A percentile compares a stretch with the other conserved stretches of the same genome.
phyloP scores from a whole-genome alignment of 2,113 vertebrate genomes.

The Lasiurus cinereus region DNA sequence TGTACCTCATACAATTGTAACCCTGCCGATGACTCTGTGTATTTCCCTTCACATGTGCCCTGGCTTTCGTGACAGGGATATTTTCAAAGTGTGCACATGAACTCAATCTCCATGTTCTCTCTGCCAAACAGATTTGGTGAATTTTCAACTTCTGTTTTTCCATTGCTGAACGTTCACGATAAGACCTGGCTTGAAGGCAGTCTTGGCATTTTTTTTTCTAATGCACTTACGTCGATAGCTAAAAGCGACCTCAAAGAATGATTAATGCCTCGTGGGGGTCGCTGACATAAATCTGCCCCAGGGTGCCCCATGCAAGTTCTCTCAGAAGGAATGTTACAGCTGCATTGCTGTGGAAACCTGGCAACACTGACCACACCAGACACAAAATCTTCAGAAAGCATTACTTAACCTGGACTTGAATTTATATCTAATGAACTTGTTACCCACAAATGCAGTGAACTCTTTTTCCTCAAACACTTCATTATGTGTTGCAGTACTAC shows the following conservation, averaged over 20 bases:
- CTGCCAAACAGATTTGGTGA: conserved; percentile 82
- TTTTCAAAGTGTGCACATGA: conserved; percentile 72
- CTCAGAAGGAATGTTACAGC: conserved; percentile 85
- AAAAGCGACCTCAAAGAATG: conserved; percentile 85
- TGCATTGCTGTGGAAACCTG: conserved; percentile 80
- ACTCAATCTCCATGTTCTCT: conserved; percentile 59
- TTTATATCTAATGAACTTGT: conserved; percentile 57
- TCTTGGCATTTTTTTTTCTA: conserved; percentile 76
- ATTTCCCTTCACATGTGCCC: conserved; percentile 79
- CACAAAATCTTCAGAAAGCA: conserved; percentile 81
- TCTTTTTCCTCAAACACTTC: conserved; percentile 54
- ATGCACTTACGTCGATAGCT: conserved; percentile 84
- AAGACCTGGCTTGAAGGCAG: conserved; percentile 74
- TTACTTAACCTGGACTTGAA: conserved; percentile 53
- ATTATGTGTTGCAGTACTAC: not conserved
- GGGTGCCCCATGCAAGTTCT: conserved; percentile 82
- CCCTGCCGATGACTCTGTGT: conserved; percentile 87
- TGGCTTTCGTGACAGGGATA: conserved; percentile 83
- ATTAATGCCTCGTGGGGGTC: conserved; percentile 85
- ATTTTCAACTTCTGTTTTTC: conserved; percentile 78
- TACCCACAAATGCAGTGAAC: conserved; percentile 68
- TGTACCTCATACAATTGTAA: conserved; percentile 82
- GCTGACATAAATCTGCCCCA: conserved; percentile 88
- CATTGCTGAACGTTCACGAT: conserved; percentile 81
- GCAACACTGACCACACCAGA: conserved; percentile 85